A percentile compares a stretch with the other conserved stretches of the same genome.
Evolutionary conservation across 2,113 vertebrate species (phyloP).

Genomic region (Diphyllodes magnificus): DNA sequence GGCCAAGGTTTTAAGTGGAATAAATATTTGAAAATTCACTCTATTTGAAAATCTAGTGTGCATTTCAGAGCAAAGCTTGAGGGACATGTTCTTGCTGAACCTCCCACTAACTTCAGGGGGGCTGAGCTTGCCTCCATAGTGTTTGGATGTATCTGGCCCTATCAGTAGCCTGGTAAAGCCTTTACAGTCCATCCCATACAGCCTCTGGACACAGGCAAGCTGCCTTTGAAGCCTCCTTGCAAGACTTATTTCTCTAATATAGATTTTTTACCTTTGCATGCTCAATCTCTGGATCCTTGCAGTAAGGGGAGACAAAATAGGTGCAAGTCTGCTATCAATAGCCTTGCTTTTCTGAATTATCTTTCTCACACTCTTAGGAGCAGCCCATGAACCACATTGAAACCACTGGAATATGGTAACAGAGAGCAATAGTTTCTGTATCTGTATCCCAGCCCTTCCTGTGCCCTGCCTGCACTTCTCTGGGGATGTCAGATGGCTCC

Average conservation of each 20-base stretch:
- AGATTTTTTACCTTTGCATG: background rate
- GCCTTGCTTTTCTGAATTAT: background rate
- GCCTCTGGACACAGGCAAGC: background rate
- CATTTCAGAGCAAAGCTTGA: background rate
- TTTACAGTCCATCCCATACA: background rate
- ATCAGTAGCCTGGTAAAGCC: background rate
- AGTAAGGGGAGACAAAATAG: background rate
- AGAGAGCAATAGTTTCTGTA: background rate
- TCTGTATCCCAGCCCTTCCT: background rate
- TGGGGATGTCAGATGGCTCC: background rate
- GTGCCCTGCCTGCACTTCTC: background rate
- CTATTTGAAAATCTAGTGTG: background rate
- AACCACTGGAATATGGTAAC: background rate
- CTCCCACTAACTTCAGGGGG: background rate
- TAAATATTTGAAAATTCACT: background rate
- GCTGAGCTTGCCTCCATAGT: background rate
- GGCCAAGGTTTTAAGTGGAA: background rate
- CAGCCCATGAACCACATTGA: background rate
- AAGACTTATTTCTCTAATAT: background rate
- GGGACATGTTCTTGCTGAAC: background rate
- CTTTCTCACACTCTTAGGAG: background rate
- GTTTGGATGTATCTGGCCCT: background rate
- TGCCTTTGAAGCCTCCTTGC: background rate
- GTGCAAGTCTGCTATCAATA: background rate
- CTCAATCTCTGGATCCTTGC: background rate